Conservation (phyloP, 2,113 vertebrate genomes). For the Actenoides lindsayi region DNA sequence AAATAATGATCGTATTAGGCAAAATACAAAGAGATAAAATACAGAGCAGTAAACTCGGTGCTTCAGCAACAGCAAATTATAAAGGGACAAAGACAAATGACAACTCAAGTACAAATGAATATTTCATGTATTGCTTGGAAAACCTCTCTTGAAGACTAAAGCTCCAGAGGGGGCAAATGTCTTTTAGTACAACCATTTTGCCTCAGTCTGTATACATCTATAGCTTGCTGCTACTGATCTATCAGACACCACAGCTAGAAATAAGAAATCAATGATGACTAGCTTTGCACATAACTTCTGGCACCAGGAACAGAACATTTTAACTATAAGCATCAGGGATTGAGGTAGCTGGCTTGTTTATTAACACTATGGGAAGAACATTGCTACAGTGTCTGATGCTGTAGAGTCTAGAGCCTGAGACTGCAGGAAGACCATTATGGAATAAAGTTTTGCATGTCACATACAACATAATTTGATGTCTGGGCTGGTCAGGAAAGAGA, state of each 20-base stretch:
- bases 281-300: not conserved
- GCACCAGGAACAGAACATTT: not conserved
- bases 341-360: not conserved
- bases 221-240: not conserved
- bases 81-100: not conserved
- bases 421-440: not conserved
- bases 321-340: not conserved
- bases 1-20: not conserved
- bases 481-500: not conserved
- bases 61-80: not conserved
- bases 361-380: not conserved
- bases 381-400: not conserved
- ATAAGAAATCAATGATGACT: not conserved
- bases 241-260: not conserved
- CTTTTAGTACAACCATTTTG: not conserved
- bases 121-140: not conserved
- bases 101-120: slow-evolving; percentile 2
- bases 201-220: not conserved
- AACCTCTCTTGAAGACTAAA: not conserved
- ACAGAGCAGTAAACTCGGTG: not conserved
- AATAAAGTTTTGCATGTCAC: not conserved
- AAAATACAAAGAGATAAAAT: slow-evolving; percentile 6
- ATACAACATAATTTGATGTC: not conserved
- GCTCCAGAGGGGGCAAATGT: not conserved
- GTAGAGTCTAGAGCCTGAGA: not conserved